Evolutionary conservation across 1,140 invertebrate genomes (phyloP).

Genomic region (Leptonema lineaticorne): DNA sequence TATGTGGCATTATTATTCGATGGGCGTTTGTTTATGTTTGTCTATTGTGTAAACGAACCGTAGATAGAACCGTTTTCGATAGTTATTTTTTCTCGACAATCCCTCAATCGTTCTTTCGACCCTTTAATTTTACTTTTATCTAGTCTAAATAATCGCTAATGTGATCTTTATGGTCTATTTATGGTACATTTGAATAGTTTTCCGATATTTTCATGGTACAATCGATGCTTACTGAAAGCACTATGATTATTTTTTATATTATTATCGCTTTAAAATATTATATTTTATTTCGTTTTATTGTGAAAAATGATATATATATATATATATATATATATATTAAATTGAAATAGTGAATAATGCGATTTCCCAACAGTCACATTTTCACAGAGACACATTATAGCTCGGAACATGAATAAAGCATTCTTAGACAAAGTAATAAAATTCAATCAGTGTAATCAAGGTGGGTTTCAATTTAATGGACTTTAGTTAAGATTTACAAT

Average conservation of each 20-base stretch:
- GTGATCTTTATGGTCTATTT: constrained; percentile 4
- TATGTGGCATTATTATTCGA: too few relatives aligned
- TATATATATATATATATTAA: not conserved
- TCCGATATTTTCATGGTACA: constrained; percentile 7
- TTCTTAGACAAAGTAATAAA: too few relatives aligned
- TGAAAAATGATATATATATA: too few relatives aligned
- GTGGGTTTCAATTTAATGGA: too few relatives aligned
- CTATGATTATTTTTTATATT: too few relatives aligned
- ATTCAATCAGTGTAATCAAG: too few relatives aligned
- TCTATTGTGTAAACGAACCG: not conserved
- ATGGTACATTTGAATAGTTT: constrained; percentile 11
- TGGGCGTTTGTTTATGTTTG: not conserved
- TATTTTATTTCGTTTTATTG: too few relatives aligned
- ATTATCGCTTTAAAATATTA: too few relatives aligned
- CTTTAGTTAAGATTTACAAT: too few relatives aligned
- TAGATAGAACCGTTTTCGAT: not conserved
- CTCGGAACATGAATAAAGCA: too few relatives aligned
- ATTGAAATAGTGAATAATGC: not conserved
- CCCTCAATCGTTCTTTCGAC: constrained; percentile 1
- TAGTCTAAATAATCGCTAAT: not conserved
- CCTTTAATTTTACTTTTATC: not conserved
- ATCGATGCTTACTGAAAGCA: not conserved
- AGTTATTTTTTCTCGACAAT: not conserved
- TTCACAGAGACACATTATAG: too few relatives aligned
- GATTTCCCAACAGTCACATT: too few relatives aligned